Conservation (phyloP, 2,113 vertebrate genomes). For the Phyllostomus hastatus region DNA sequence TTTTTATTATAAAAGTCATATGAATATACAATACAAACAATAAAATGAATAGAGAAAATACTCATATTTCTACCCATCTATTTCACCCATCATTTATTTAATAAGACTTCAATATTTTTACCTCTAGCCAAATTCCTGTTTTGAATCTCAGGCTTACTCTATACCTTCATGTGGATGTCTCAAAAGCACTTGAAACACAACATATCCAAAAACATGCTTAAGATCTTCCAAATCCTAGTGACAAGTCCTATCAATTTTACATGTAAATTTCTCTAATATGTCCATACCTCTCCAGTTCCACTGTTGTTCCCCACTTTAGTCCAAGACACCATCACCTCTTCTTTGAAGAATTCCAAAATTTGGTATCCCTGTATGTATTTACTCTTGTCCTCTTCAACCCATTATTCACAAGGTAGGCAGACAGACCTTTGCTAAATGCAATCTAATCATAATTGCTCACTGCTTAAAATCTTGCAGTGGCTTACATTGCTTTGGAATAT, state of each 20-base stretch:
- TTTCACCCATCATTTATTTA: neutral
- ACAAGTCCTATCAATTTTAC: neutral
- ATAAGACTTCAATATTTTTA: neutral
- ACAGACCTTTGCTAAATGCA: neutral
- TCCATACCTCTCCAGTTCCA: neutral
- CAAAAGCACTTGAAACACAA: neutral
- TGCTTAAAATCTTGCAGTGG: slow-evolving; percentile 8
- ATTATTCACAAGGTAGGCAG: neutral
- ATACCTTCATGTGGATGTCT: neutral
- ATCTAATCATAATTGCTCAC: neutral
- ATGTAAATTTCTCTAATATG: neutral
- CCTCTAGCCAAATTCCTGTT: neutral
- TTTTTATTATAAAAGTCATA: neutral
- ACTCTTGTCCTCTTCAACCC: neutral
- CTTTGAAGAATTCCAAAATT: slow-evolving; percentile 3
- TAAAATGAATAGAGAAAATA: neutral
- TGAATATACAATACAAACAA: neutral
- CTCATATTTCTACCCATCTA: neutral
- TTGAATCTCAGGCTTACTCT: neutral
- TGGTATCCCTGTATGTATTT: neutral
- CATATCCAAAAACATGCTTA: neutral
- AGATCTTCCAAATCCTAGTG: neutral
- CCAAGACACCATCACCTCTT: neutral
- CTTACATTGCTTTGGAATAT: neutral
- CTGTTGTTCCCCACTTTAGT: neutral